Evolutionary conservation across 1,140 invertebrate species (phyloP).

Genomic region (Pseudoatta argentina): DNA sequence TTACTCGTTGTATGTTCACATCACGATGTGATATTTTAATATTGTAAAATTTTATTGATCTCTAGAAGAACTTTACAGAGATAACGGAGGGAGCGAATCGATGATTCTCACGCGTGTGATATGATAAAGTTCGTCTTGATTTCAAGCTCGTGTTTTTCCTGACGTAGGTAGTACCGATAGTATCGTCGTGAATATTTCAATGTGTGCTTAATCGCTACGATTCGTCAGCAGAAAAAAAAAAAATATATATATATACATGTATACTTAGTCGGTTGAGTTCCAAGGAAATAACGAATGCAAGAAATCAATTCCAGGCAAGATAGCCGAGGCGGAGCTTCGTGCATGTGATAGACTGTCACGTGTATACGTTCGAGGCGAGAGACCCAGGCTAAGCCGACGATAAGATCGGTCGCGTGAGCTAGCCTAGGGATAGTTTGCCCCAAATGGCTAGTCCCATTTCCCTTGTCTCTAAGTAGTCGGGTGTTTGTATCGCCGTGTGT

Average conservation of each 20-base stretch:
- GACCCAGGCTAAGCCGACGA: constrained; percentile 70
- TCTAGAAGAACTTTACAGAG: background rate
- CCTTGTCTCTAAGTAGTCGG: constrained; percentile 78
- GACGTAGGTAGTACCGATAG: constrained; percentile 37
- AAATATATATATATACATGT: background rate
- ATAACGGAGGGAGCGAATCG: background rate
- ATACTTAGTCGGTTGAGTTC: constrained; percentile 37
- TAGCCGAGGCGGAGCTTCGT: constrained; percentile 39
- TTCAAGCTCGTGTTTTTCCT: constrained; percentile 54
- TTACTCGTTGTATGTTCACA: no score
- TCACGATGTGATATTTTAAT: no score
- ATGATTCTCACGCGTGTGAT: background rate
- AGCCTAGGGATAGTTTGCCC: constrained; percentile 76
- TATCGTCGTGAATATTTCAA: constrained; percentile 57
- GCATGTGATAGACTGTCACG: constrained; percentile 22
- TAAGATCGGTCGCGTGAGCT: constrained; percentile 82
- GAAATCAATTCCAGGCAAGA: constrained; percentile 76
- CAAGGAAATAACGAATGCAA: constrained; percentile 77
- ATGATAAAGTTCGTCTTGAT: constrained; percentile 53
- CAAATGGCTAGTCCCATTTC: constrained; percentile 79
- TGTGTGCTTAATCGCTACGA: constrained; percentile 51
- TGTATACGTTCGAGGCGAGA: constrained; percentile 61
- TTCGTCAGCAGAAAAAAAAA: constrained; percentile 15
- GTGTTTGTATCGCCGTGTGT: constrained; percentile 71
- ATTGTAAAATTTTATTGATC: constrained; percentile 26